phyloP scores from a whole-genome alignment of 1,140 invertebrate genomes.

The Hylaeus volcanicus region DNA sequence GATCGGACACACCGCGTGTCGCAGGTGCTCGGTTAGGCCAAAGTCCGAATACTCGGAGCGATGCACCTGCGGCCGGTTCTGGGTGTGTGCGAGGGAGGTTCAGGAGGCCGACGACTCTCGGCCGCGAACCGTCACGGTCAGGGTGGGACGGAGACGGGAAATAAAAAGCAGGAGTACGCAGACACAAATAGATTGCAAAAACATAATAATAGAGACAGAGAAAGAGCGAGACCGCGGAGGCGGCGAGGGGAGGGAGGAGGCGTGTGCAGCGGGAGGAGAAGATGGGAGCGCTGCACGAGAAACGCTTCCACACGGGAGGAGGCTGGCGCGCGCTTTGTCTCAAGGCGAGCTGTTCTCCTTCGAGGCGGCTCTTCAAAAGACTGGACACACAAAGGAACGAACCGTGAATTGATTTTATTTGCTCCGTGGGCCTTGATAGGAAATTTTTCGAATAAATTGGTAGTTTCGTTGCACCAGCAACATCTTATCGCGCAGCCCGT shows the following conservation, averaged over 20 bases:
- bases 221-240: conserved; percentile 21
- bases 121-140: conserved; percentile 23
- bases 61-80: conserved; percentile 54
- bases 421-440: neutral
- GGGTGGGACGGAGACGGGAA: conserved; percentile 27
- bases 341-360: conserved; percentile 76
- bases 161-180: conserved; percentile 66
- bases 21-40: conserved; percentile 23
- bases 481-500: too few relatives aligned
- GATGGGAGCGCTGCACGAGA: conserved; percentile 49
- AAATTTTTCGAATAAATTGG: too few relatives aligned
- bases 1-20: conserved; percentile 35
- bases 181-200: conserved; percentile 81
- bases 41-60: neutral
- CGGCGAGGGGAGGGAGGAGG: neutral
- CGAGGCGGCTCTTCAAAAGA: conserved; percentile 67
- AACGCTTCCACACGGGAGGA: conserved; percentile 43
- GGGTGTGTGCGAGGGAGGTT: conserved; percentile 50
- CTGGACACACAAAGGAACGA: conserved; percentile 60
- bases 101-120: conserved; percentile 60
- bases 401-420: neutral
- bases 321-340: conserved; percentile 72
- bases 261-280: conserved; percentile 52
- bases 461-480: too few relatives aligned
- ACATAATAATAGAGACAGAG: conserved; percentile 79